phyloP scores from a whole-genome alignment of 2,888 invertebrate genomes.

The Matsumyia berberina region DNA sequence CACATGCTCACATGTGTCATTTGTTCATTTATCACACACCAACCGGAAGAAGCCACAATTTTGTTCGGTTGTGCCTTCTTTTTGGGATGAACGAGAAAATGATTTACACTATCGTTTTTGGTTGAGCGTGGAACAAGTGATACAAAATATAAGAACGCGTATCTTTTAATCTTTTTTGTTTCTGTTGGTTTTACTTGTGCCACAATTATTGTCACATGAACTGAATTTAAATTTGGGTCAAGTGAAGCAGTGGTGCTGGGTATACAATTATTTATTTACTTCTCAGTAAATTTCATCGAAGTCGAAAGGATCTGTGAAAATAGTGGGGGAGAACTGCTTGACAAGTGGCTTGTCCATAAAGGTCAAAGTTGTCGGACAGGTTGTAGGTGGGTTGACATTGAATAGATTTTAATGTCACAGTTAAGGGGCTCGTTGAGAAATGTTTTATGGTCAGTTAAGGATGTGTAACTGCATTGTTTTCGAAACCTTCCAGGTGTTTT shows the following conservation, averaged over 20 bases:
- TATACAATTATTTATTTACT: slow-evolving; percentile 16
- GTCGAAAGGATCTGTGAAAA: neutral
- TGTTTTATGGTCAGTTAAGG: neutral
- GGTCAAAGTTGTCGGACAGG: neutral
- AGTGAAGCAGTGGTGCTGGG: neutral
- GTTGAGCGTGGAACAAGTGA: slow-evolving; percentile 15
- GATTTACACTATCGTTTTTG: slow-evolving; percentile 8
- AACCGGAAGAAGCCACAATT: slow-evolving; percentile 35
- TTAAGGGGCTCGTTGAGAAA: neutral
- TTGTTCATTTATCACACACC: neutral
- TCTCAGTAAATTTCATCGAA: slow-evolving; percentile 1
- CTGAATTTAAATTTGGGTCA: slow-evolving; percentile 39
- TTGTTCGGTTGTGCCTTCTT: neutral
- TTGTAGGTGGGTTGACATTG: neutral
- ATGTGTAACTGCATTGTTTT: neutral
- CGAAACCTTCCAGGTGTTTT: neutral
- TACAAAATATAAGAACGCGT: slow-evolving; percentile 7
- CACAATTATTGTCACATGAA: slow-evolving; percentile 10
- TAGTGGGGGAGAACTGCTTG: neutral
- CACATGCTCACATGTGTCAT: slow-evolving; percentile 40
- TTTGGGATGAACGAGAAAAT: slow-evolving; percentile 1
- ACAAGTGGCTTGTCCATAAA: neutral
- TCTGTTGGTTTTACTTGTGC: slow-evolving; percentile 12
- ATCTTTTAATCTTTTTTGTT: slow-evolving; percentile 16
- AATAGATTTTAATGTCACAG: neutral